Evolutionary conservation across 2,113 vertebrate genomes (phyloP), one percentile per base, ranked within the genome.

Genomic region (Electrona antarctica): DNA sequence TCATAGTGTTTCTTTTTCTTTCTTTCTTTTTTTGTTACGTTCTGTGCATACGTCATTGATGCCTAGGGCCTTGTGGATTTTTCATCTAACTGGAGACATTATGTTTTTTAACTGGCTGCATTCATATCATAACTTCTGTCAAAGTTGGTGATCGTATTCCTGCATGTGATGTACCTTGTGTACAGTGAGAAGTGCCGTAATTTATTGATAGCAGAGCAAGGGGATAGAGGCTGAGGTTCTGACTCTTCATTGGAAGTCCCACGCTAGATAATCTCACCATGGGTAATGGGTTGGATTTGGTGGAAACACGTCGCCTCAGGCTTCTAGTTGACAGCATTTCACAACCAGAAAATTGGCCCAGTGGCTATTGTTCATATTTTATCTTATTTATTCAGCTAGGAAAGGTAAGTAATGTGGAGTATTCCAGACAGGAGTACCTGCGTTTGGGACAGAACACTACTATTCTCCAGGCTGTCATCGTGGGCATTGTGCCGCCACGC

Each of bases 351-450:
- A 41, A 14, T 33, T 11, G 15, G 47, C 61, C 55, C 67, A 64
- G 57, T 47, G 41, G 14, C 60, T 50, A 14, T 78, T 51, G 7
- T 6, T 60, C 15, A 62, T 76, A 70, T 87, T 66, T 55, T 52
- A 74, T 77, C 64, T 77, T 85, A 90, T 87, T 88, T 89, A 87
- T 89, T 90, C 71, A 71, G n/a, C 9, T 45, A 28, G 14, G 49
- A 33, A 54, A 54, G 64, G 12, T 49, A 3, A 50, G 41, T 49
- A 41, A 41, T 14, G n/a, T 13, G 55, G 57, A 62, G 33, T 15
- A 8, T 52, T 57, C 46, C 33, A 15, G 60, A 57, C n/a, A 15
- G 41, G 15, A n/a, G 8, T 21, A 52, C 56, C 14, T 48, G 14
- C 45, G 6, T 55, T 28, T 15, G 12, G n/a, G 15, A 57, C 70